Base-by-base conservation (phyloP, 2,888 invertebrate genomes). In the Brenthis hecate region DNA sequence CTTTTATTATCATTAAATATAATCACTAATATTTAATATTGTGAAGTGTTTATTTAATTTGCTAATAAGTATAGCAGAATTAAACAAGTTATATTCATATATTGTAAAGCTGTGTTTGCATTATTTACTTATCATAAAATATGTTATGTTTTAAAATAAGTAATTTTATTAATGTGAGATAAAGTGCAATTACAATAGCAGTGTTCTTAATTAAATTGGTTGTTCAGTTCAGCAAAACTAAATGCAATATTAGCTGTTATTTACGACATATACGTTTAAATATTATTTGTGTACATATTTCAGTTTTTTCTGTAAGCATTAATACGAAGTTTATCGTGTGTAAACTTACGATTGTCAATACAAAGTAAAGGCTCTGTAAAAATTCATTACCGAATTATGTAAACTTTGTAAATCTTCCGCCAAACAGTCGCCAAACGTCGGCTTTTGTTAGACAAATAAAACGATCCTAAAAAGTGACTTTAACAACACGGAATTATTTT, bases 331-430 rank as follows among this genome's bases (percentile, higher is more conserved):
- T 57, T 62, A 64, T 70, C 28, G 68, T 68, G 65, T 65, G 72
- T 66, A 64, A 69, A 80, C 81, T 81, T 81, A 81, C 81, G 72
- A 62, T 70, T 72, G 65, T 61, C n/a, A 63, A 53, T 61, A 43
- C 60, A 64, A 65, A 68, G 69, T 58, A 70, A 65, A 66, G 64
- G 63, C 32, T 73, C 80, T 79, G 80, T 70, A 77, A 71, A 68
- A 71, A 65, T 58, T 61, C 53, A 36, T n/a, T 55, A 14, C 32
- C 50, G 16, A 61, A 62, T 62, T 19, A 53, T 36, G 32, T 53
- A 16, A 53, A 53, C 36, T 53, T 13, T 16, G 5, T 53, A 53
- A 53, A 53, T 16, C n/a, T 16, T n/a, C 16, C 16, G 51, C 6
- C 13, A 53, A 53, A 53, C 3, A 8, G 51, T 53, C 16, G 51